Evolutionary conservation across 2,113 vertebrate species (phyloP), one percentile per base, ranked within the genome.

Genomic region (Aspidoscelis tigris): DNA sequence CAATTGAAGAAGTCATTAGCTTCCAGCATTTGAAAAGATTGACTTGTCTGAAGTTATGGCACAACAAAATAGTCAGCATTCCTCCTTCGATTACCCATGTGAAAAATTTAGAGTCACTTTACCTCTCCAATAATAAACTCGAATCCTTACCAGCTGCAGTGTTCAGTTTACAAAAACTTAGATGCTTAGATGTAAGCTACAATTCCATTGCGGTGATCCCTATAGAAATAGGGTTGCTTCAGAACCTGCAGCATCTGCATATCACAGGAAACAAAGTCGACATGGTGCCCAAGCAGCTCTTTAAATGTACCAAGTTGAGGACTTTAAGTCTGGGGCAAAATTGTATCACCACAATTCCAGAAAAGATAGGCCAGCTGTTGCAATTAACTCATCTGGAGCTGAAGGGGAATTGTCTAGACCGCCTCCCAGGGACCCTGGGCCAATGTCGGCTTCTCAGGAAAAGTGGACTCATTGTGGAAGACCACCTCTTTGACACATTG

Each of bases 1-100:
- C 98, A 89, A 99, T 99, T 65, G 98, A 99, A 93, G 99, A 99
- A 95, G 95, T 99, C 87, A 99, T 99, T 88, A 99, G 99, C 93
- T 99, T 99, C 90, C 99, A 99, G 91, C 98, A 99, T 90, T 96
- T 99, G 73, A 99, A 99, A 95, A 97, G 98, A 90, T 95, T 99
- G 85, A 98, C 97, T 14, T 99, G 97, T 93, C 97, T 99, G 91
- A 99, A 99, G 91, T 94, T 99, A 70, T 99, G 98, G 98, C 98
- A 99, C 95, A 99, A 99, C 91, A 99, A 98, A 94, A 99, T 99
- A 86, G 97, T 98, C 83, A 96, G 93, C 94, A 99, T 99, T 94
- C 98, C 99, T 65, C 86, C 97, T 90, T 98, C 99, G 53, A 99
- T 99, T 65, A 98, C 97, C 88, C 97, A 98, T 1, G 96, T 99